Conservation (phyloP, 1,140 invertebrate species). For the Diorhabda elongata region DNA sequence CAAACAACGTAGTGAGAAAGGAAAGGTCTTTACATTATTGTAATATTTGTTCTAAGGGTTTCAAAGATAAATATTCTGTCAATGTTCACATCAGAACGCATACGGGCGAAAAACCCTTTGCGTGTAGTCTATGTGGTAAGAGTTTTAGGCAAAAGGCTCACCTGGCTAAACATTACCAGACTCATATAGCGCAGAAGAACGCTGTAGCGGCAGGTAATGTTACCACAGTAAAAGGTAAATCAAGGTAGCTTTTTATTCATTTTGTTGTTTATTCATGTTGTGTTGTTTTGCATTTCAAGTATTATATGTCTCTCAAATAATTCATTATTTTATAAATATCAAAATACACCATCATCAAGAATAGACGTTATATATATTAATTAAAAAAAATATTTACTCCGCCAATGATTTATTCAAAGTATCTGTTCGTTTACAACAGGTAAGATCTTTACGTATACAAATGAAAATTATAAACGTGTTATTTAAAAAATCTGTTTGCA, state of each 20-base stretch:
- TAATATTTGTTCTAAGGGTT: conserved; percentile 87
- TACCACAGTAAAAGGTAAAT: conserved; percentile 40
- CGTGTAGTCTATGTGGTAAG: conserved; percentile 83
- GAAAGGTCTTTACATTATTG: conserved; percentile 85
- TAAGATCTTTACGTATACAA: no score
- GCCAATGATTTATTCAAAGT: no score
- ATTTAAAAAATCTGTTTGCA: no score
- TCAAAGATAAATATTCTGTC: conserved; percentile 91
- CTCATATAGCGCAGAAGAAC: conserved; percentile 80
- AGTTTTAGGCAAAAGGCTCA: conserved; percentile 95
- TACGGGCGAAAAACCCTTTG: conserved; percentile 86
- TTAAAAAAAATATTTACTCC: no score
- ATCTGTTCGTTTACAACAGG: no score
- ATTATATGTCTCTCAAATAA: no score
- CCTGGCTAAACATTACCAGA: conserved; percentile 95
- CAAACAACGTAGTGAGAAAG: conserved; percentile 60
- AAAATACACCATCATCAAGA: no score
- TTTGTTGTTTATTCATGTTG: no score
- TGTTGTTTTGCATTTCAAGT: no score
- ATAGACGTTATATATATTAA: no score
- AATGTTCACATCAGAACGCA: conserved; percentile 89
- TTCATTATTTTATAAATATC: no score
- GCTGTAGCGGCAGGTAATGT: conserved; percentile 43
- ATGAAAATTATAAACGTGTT: no score
- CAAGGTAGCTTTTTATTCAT: conserved; percentile 36